phyloP scores from a whole-genome alignment of 2,113 vertebrate species.

The Saiga tatarica region DNA sequence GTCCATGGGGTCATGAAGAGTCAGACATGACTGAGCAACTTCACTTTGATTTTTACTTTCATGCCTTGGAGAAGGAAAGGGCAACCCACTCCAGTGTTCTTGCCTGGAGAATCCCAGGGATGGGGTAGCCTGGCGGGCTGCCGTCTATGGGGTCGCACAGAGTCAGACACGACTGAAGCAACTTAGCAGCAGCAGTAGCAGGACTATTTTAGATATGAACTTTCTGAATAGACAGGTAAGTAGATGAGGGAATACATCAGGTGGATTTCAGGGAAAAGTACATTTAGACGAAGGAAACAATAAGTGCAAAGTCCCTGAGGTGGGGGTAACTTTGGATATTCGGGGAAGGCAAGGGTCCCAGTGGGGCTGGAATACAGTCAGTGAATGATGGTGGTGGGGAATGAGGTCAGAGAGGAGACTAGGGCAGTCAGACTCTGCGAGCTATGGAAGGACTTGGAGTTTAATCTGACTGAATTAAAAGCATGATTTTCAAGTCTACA shows the following conservation, averaged over 20 bases:
- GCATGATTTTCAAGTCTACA: not conserved
- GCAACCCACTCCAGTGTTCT: no score
- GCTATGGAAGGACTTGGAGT: not conserved
- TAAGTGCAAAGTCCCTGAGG: not conserved
- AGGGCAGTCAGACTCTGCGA: rapidly evolving
- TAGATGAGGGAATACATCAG: not conserved
- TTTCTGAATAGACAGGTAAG: not conserved
- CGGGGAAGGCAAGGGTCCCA: not conserved
- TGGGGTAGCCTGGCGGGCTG: no score
- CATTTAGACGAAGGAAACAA: not conserved
- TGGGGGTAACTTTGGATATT: not conserved
- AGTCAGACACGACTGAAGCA: no score
- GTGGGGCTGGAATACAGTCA: not conserved
- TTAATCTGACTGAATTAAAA: not conserved
- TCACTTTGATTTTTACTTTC: no score
- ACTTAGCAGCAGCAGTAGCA: no score
- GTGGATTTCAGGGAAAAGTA: not conserved
- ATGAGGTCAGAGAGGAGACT: not conserved
- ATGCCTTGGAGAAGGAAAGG: no score
- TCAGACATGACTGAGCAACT: no score
- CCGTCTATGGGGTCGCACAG: no score
- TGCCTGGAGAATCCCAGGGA: no score
- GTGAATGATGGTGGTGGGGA: not conserved
- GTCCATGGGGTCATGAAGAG: no score
- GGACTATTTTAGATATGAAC: not conserved